Percentiles rank a stretch among this genome's conserved stretches.
These are phyloP conservation scores for Onychorhynchus coronatus DNA, from an alignment of 2,113 vertebrate genomes.

Conservation along the genomic window DNA sequence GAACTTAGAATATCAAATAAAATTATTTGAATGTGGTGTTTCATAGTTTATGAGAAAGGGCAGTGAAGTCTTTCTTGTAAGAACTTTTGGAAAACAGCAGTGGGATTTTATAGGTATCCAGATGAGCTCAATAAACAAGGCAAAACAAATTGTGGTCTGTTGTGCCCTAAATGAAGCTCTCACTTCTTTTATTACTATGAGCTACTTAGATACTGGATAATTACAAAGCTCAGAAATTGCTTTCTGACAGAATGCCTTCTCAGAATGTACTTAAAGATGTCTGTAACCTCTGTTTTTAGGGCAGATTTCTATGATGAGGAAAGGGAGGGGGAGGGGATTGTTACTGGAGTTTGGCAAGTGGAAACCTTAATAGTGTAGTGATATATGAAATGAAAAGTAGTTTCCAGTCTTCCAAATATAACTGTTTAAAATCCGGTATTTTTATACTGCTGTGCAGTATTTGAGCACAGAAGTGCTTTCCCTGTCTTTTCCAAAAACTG, in stretches of 20 bases:
- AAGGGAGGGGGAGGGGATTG: not conserved
- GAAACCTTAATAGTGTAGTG: not conserved
- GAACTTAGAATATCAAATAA: not conserved
- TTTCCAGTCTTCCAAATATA: not conserved
- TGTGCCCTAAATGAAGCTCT: not conserved
- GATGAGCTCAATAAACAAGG: not conserved
- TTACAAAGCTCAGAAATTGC: not conserved
- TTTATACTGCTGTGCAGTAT: not conserved
- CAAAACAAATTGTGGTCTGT: not conserved
- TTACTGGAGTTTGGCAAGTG: not conserved
- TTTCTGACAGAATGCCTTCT: not conserved
- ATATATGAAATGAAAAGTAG: not conserved
- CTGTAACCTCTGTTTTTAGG: not conserved
- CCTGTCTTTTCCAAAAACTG: not conserved
- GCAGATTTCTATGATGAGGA: not conserved
- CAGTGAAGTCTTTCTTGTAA: not conserved
- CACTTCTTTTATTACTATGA: not conserved
- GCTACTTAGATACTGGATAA: not conserved
- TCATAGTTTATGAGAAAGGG: not conserved
- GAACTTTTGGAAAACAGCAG: not conserved
- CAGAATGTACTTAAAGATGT: not conserved
- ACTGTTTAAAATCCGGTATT: not conserved
- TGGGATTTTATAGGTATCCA: not conserved
- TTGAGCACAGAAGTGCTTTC: not conserved
- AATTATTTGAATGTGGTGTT: not conserved